Evolutionary conservation across 64 coral and sea anemone species (phyloP).

Genomic region (Porites lutea): DNA sequence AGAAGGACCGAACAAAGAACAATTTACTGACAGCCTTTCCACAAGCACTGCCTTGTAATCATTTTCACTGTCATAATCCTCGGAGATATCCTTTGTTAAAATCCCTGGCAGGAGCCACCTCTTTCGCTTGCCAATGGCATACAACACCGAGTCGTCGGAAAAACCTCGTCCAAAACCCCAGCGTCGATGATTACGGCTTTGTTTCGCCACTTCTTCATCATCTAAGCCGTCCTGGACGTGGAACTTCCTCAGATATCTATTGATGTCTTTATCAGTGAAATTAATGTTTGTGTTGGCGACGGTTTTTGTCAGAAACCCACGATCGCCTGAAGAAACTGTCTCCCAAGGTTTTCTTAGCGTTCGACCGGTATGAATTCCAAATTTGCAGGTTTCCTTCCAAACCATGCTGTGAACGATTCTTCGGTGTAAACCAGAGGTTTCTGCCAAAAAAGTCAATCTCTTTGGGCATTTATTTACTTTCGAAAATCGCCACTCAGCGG

Average conservation of each 20-base stretch:
- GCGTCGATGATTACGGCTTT: conserved; percentile 16
- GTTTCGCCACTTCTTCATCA: conserved; percentile 9
- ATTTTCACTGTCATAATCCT: conserved; percentile 17
- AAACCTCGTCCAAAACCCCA: background rate
- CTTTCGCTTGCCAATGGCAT: conserved; percentile 66
- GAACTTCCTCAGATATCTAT: conserved; percentile 8
- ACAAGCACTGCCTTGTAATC: conserved; percentile 49
- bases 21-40: conserved; percentile 32
- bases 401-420: conserved; percentile 25
- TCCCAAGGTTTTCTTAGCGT: conserved; percentile 37
- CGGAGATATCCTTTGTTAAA: conserved; percentile 32
- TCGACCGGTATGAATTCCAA: conserved; percentile 67
- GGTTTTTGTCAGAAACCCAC: conserved; percentile 42
- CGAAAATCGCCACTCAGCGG: background rate
- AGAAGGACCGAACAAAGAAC: background rate
- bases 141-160: conserved; percentile 21
- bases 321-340: background rate
- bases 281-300: conserved; percentile 5
- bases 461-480: background rate
- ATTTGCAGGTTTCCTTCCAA: conserved; percentile 66
- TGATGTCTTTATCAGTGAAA: conserved; percentile 24
- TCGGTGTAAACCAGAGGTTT: background rate
- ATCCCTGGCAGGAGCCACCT: conserved; percentile 63
- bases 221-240: conserved; percentile 40
- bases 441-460: too few relatives aligned